Conservation (phyloP, 2,113 vertebrate species). For the Furnarius figulus region DNA sequence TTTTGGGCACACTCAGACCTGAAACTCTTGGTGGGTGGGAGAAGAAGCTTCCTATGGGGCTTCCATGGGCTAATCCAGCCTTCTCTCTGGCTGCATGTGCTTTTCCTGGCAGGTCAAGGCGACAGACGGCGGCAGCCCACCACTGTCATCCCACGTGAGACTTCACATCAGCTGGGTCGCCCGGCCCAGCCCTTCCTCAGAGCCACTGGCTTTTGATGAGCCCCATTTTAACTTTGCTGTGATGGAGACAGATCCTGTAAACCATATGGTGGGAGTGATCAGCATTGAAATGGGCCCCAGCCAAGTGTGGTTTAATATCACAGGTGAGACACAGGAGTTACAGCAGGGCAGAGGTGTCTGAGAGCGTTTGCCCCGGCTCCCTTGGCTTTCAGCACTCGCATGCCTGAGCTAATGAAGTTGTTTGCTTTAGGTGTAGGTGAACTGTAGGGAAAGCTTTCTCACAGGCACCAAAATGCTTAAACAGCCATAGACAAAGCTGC, state of each 20-base stretch:
- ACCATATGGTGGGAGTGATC: slow-evolving; percentile 95
- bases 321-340: slow-evolving; percentile 77
- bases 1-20: not conserved
- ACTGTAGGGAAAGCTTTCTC: not conserved
- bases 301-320: slow-evolving; percentile 88
- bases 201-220: slow-evolving; percentile 86
- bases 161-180: slow-evolving; percentile 90
- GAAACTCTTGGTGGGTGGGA: not conserved
- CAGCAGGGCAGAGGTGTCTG: not conserved
- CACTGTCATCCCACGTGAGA: slow-evolving; percentile 81
- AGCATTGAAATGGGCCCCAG: slow-evolving; percentile 82
- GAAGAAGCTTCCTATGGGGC: not conserved
- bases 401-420: slow-evolving; percentile 3
- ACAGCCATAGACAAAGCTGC: not conserved
- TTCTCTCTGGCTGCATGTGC: not conserved
- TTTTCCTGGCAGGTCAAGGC: slow-evolving; percentile 84
- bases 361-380: not conserved
- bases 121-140: slow-evolving; percentile 83
- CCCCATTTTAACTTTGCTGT: slow-evolving; percentile 87
- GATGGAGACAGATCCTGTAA: slow-evolving; percentile 93
- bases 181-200: slow-evolving; percentile 72
- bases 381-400: not conserved
- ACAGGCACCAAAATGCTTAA: not conserved
- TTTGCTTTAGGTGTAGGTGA: slow-evolving; percentile 41
- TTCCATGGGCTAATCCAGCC: not conserved